Conservation (phyloP, 2,888 invertebrate genomes). For the Heteromyza rotundicornis region DNA sequence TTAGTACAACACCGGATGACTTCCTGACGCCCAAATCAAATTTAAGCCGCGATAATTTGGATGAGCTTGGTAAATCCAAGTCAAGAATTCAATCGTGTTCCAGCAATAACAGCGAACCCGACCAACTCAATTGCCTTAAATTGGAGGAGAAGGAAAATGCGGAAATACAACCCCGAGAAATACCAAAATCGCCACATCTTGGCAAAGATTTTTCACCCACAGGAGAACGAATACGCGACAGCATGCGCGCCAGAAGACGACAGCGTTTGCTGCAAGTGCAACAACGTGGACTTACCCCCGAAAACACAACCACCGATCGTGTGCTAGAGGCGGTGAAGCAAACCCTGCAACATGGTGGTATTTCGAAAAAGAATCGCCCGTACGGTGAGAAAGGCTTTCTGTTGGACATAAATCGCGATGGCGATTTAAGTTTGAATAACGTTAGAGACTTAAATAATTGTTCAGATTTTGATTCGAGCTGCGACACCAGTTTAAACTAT, state of each 20-base stretch:
- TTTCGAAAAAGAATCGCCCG: conserved; percentile 45
- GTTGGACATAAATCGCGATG: conserved; percentile 57
- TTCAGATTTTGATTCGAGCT: conserved; percentile 62
- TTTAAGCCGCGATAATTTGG: conserved; percentile 58
- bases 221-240: conserved; percentile 61
- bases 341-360: conserved; percentile 40
- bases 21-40: conserved; percentile 59
- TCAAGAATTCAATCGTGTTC: neutral
- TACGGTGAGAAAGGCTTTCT: conserved; percentile 62
- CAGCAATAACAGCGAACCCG: neutral
- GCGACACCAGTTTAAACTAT: conserved; percentile 62
- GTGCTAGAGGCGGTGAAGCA: conserved; percentile 53
- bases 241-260: conserved; percentile 59
- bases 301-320: conserved; percentile 48
- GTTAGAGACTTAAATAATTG: conserved; percentile 61
- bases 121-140: neutral
- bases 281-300: conserved; percentile 35
- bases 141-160: conserved; percentile 43
- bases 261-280: conserved; percentile 48
- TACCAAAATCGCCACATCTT: conserved; percentile 62
- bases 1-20: conserved; percentile 59
- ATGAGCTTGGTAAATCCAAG: conserved; percentile 37
- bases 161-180: conserved; percentile 46
- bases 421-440: conserved; percentile 55
- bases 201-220: conserved; percentile 62